phyloP scores from a whole-genome alignment of 2,888 invertebrate species.

The Tortricodes alternella region DNA sequence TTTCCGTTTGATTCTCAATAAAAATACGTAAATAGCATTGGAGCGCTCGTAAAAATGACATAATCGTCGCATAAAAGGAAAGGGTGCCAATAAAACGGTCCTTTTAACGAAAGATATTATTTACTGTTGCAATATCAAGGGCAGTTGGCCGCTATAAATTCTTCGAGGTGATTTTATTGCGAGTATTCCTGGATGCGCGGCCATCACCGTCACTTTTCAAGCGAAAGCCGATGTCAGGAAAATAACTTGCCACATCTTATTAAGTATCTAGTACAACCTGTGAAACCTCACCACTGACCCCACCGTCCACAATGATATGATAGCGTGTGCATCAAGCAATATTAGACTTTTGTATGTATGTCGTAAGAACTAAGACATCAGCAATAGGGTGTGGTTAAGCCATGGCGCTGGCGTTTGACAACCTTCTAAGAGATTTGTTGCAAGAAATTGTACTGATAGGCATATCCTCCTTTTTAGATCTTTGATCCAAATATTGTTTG shows the following conservation, averaged over 20 bases:
- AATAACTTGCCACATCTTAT: no score
- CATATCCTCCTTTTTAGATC: constrained; percentile 7
- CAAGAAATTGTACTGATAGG: no score
- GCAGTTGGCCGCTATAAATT: constrained; percentile 55
- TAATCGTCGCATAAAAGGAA: constrained; percentile 74
- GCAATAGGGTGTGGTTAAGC: no score
- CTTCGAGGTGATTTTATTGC: constrained; percentile 55
- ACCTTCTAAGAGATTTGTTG: no score
- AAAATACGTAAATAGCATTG: constrained; percentile 63
- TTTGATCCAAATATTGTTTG: constrained; percentile 7
- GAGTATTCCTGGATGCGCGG: constrained; percentile 36
- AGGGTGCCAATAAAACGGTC: constrained; percentile 74
- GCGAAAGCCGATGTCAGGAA: no score
- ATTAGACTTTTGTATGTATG: no score
- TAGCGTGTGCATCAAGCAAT: no score
- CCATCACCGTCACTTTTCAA: constrained; percentile 16
- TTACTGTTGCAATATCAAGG: constrained; percentile 70
- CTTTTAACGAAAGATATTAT: constrained; percentile 74
- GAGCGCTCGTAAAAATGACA: constrained; percentile 72
- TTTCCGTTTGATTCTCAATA: constrained; percentile 66
- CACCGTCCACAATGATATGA: no score
- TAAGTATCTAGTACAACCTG: no score
- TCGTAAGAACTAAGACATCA: no score
- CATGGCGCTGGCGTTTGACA: no score
- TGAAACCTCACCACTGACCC: no score